A percentile compares a stretch with the other conserved stretches of the same genome.
These are phyloP conservation scores for Aphidius gifuensis DNA, from an alignment of 1,140 invertebrate species.

Conservation along the genomic window DNA sequence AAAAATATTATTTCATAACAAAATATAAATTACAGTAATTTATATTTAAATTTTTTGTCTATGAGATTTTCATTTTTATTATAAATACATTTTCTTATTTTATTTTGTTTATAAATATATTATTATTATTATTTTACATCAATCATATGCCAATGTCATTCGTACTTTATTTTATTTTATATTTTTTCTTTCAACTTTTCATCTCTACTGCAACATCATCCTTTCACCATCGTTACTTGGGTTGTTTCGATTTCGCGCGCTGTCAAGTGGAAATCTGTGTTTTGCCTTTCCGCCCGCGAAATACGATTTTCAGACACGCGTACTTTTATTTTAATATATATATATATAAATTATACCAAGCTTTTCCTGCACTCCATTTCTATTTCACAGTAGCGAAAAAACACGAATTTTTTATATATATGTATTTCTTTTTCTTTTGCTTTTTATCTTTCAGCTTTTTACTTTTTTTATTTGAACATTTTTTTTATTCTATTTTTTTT, in stretches of 20 bases:
- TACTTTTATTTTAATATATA: neutral
- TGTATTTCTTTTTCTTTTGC: constrained; percentile 10
- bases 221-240: constrained; percentile 1
- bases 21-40: too few relatives aligned
- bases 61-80: too few relatives aligned
- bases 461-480: neutral
- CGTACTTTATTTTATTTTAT: neutral
- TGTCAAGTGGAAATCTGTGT: constrained; percentile 31
- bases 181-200: constrained; percentile 12
- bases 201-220: neutral
- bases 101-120: too few relatives aligned
- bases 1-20: too few relatives aligned
- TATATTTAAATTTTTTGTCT: too few relatives aligned
- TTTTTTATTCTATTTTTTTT: neutral
- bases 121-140: too few relatives aligned
- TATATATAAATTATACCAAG: neutral
- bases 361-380: constrained; percentile 5
- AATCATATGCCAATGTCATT: too few relatives aligned
- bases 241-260: constrained; percentile 26
- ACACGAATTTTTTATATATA: neutral
- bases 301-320: constrained; percentile 3
- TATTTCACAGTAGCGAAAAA: constrained; percentile 6
- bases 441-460: neutral
- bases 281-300: constrained; percentile 20
- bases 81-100: too few relatives aligned